A percentile compares a stretch with the other conserved stretches of the same genome.
These are phyloP conservation scores for Paelopatides confundens DNA, from an alignment of 53 echinoderm and acorn worm species.

Conservation along the genomic window DNA sequence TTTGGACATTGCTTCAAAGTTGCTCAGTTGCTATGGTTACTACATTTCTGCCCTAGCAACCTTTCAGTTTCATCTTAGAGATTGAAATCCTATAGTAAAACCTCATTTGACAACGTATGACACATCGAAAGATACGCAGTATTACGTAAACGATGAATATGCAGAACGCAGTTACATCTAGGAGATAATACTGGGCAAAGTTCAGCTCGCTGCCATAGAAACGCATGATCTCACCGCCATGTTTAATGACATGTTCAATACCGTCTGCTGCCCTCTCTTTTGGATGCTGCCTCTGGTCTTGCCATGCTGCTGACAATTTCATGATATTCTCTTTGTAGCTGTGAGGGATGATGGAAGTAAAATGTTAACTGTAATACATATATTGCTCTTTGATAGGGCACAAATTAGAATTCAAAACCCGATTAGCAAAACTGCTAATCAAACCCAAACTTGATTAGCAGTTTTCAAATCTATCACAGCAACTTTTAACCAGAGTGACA, in stretches of 20 bases:
- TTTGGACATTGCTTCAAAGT: not conserved
- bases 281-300: slow-evolving; percentile 36
- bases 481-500: too few relatives aligned
- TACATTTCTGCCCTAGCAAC: not conserved
- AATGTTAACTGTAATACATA: too few relatives aligned
- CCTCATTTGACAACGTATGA: slow-evolving; percentile 32
- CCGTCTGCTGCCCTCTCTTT: slow-evolving; percentile 51
- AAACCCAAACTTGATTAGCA: too few relatives aligned
- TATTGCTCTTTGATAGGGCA: too few relatives aligned
- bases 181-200: slow-evolving; percentile 33
- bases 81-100: slow-evolving; percentile 28
- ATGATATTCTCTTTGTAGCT: slow-evolving; percentile 46
- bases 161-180: slow-evolving; percentile 31
- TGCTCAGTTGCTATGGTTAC: not conserved
- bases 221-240: slow-evolving; percentile 50
- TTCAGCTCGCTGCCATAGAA: slow-evolving; percentile 50
- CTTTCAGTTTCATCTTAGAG: slow-evolving; percentile 18
- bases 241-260: slow-evolving; percentile 48
- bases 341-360: not conserved
- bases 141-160: not conserved
- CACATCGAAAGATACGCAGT: not conserved
- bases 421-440: too few relatives aligned
- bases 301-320: slow-evolving; percentile 48
- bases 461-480: too few relatives aligned
- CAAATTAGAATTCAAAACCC: too few relatives aligned